phyloP scores from a whole-genome alignment of 2,888 invertebrate species.

The Plagiodera versicolora region DNA sequence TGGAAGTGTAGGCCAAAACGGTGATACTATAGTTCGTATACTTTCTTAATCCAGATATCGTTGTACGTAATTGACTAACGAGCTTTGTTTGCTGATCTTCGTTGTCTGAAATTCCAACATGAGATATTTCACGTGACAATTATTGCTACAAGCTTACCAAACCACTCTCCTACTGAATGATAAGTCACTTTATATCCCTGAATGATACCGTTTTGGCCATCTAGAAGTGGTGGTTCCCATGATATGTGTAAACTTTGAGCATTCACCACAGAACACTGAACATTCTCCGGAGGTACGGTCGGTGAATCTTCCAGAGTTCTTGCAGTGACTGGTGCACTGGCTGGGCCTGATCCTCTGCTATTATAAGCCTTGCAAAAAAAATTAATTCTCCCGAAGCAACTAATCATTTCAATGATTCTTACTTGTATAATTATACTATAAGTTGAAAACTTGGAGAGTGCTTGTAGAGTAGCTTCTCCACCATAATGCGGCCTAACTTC shows the following conservation, averaged over 20 bases:
- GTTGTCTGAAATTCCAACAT: conserved; percentile 59
- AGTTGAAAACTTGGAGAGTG: conserved; percentile 75
- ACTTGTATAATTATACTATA: conserved; percentile 83
- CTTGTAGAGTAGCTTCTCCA: conserved; percentile 68
- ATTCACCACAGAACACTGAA: conserved; percentile 78
- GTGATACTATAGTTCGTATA: conserved; percentile 93
- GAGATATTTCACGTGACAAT: background rate
- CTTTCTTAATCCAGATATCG: conserved; percentile 75
- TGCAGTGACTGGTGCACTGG: conserved; percentile 76
- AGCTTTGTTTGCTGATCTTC: conserved; percentile 78
- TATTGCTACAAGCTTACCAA: conserved; percentile 62
- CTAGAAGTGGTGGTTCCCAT: conserved; percentile 80
- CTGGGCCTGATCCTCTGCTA: conserved; percentile 82
- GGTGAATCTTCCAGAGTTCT: conserved; percentile 87
- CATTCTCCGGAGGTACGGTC: conserved; percentile 79
- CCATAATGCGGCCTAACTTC: conserved; percentile 74
- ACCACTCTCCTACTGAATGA: conserved; percentile 77
- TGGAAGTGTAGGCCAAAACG: conserved; percentile 84
- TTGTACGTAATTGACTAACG: conserved; percentile 69
- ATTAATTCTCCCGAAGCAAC: background rate
- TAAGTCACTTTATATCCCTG: conserved; percentile 85
- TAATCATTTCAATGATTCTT: conserved; percentile 11
- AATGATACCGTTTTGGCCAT: conserved; percentile 82
- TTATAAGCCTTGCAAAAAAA: conserved; percentile 77
- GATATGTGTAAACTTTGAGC: conserved; percentile 83